Conservation (phyloP, 1,140 invertebrate genomes). For the Solenopsis invicta region DNA sequence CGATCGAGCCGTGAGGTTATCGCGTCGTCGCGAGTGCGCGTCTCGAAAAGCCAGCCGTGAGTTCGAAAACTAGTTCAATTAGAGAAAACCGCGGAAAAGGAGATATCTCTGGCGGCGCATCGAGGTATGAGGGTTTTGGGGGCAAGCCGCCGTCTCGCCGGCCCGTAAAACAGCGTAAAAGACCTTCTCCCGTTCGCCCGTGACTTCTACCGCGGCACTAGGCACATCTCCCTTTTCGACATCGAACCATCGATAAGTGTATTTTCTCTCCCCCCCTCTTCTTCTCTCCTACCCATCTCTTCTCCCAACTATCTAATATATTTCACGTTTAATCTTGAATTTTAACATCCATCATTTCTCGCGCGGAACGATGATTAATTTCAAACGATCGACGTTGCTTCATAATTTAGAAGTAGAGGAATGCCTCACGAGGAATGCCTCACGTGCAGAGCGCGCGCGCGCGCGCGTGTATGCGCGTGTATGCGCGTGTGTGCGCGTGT, state of each 20-base stretch:
- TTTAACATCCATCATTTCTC: slow-evolving; percentile 3
- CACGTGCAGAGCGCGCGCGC: too few species aligned
- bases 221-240: slow-evolving; percentile 41
- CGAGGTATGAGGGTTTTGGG: slow-evolving; percentile 85
- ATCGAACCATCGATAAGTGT: slow-evolving; percentile 35
- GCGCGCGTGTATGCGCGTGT: too few species aligned
- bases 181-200: slow-evolving; percentile 71
- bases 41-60: slow-evolving; percentile 58
- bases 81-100: slow-evolving; percentile 85
- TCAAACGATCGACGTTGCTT: neutral
- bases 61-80: slow-evolving; percentile 84
- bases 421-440: neutral
- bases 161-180: slow-evolving; percentile 74
- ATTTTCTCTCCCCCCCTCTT: too few species aligned
- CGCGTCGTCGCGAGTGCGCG: slow-evolving; percentile 7
- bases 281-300: too few species aligned
- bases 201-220: slow-evolving; percentile 55
- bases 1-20: slow-evolving; percentile 25
- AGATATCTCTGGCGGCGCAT: slow-evolving; percentile 79
- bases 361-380: slow-evolving; percentile 12
- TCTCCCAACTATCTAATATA: neutral
- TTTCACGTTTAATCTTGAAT: neutral
- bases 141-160: slow-evolving; percentile 80
- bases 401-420: neutral
- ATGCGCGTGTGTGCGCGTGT: too few species aligned